Evolutionary conservation across 1,140 invertebrate genomes (phyloP), one percentile per base, ranked within the genome.

Genomic region (Choristoneura fumiferana): DNA sequence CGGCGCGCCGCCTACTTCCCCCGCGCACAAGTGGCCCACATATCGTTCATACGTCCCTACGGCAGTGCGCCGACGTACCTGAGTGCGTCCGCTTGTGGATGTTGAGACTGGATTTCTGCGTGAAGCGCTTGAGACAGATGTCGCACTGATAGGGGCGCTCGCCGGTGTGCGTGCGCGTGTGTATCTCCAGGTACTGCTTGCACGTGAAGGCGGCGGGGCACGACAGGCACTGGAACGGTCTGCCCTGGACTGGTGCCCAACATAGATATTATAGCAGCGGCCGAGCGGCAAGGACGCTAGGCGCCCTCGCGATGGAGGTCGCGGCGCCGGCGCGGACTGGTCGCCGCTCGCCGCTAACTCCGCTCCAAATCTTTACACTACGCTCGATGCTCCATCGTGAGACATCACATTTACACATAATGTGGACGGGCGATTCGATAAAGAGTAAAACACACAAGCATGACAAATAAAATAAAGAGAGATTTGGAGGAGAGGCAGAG

Each of bases 61-160:
- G 22, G 66, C 29, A 55, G 17, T 22, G 34, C 60, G 43, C 62
- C 53, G 45, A 81, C 76, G 65, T 84, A 88, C 85, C 93, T 65
- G 93, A 94, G 78, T 95, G 94, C 62, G 94, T 94, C 61, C 94
- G 91, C 76, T 94, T 94, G 89, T 95, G 94, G 67, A 95, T 94
- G 89, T 95, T 92, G 60, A 93, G 87, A 72, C 92, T 93, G 62
- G 92, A 93, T 78, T 94, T 94, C 78, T 93, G 92, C 45, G 92
- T 93, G 87, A 93, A 94, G 82, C 92, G 90, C 76, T 93, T 93
- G 67, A 93, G 90, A 79, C 92, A 93, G 69, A 93, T 89, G 73
- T 93, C 92, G 82, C 94, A 95, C 87, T 92, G 91, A 93, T 94
- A 90, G 91, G 94, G 77, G 35, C 93, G 87, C 81, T 94, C 93